phyloP scores from a whole-genome alignment of 2,888 invertebrate genomes.

The Metopia argyrocephala region DNA sequence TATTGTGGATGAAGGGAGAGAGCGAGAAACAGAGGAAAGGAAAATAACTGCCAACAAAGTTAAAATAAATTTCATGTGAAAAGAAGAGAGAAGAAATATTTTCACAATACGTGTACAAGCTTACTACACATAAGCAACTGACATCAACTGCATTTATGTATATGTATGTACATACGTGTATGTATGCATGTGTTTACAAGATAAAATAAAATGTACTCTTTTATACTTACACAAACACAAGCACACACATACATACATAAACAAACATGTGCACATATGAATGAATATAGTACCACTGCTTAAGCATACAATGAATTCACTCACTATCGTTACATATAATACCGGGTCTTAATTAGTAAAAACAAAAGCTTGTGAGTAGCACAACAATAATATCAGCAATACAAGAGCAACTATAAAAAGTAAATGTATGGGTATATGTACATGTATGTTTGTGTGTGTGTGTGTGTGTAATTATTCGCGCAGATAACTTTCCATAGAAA shows the following conservation, averaged over 20 bases:
- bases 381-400: background rate
- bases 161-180: background rate
- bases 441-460: background rate
- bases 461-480: slow-evolving; percentile 6
- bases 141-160: too few species aligned
- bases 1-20: background rate
- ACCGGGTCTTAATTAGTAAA: slow-evolving; percentile 21
- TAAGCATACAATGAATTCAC: background rate
- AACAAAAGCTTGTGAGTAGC: background rate
- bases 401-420: background rate
- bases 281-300: too few species aligned
- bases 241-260: background rate
- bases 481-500: slow-evolving; percentile 16
- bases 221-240: background rate
- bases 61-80: too few species aligned
- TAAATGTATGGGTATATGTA: background rate
- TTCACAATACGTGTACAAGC: too few species aligned
- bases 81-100: too few species aligned
- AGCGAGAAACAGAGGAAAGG: too few species aligned
- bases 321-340: background rate
- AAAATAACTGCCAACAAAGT: too few species aligned
- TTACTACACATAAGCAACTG: too few species aligned
- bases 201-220: slow-evolving; percentile 17
- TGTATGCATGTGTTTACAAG: background rate
- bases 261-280: background rate